Conservation (phyloP, 2,888 invertebrate species). For the Sialis fuliginosa region DNA sequence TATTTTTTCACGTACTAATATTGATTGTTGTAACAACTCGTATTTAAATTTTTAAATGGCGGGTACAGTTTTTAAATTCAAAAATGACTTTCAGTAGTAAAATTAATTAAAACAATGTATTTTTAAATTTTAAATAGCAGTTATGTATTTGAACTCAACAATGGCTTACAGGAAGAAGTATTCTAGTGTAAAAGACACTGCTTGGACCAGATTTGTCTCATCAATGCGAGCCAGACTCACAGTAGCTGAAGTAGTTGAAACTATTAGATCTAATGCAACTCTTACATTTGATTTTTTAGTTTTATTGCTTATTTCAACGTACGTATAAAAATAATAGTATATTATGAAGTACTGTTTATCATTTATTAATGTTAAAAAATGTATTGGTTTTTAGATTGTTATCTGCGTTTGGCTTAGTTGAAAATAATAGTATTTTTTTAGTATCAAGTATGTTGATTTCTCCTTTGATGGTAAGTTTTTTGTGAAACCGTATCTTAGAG, state of each 20-base stretch:
- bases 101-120: too few species aligned
- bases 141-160: too few species aligned
- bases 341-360: too few species aligned
- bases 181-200: constrained; percentile 15
- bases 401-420: constrained; percentile 54
- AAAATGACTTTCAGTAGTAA: too few species aligned
- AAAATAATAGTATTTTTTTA: constrained; percentile 53
- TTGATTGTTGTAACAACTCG: too few species aligned
- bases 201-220: constrained; percentile 44
- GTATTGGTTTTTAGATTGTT: constrained; percentile 32
- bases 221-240: constrained; percentile 48
- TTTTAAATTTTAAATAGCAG: too few species aligned
- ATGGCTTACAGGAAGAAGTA: constrained; percentile 10
- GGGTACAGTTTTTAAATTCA: too few species aligned
- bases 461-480: constrained; percentile 47
- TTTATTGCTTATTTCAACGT: constrained; percentile 52
- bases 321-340: constrained; percentile 14
- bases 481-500: too few species aligned
- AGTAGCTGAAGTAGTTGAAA: constrained; percentile 51
- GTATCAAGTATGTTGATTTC: constrained; percentile 70
- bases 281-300: constrained; percentile 63
- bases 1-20: too few species aligned
- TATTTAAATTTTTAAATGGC: too few species aligned
- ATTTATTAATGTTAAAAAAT: constrained; percentile 4
- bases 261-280: constrained; percentile 44